A percentile compares a stretch with the other conserved stretches of the same genome.
phyloP scores from a whole-genome alignment of 2,888 invertebrate genomes.

The Oligia strigilis region DNA sequence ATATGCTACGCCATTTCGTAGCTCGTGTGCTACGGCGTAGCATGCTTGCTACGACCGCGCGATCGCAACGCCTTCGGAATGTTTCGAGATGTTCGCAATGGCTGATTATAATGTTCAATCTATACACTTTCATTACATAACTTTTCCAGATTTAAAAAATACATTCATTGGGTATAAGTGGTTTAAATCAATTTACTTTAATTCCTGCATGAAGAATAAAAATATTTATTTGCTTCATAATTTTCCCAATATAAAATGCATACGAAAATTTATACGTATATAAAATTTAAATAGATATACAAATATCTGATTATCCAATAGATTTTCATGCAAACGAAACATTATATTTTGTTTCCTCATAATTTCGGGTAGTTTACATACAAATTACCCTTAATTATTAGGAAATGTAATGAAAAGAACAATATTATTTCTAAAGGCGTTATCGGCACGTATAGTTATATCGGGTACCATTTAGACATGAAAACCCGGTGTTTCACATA shows the following conservation, averaged over 20 bases:
- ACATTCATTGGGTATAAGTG: neutral
- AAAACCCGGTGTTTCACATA: conserved; percentile 65
- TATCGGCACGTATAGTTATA: conserved; percentile 31
- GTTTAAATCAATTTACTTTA: conserved; percentile 8
- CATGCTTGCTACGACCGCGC: neutral
- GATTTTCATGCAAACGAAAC: conserved; percentile 35
- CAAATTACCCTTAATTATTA: conserved; percentile 21
- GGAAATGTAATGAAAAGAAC: conserved; percentile 9
- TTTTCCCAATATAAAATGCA: conserved; percentile 41
- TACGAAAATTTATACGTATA: conserved; percentile 43
- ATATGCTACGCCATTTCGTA: conserved; percentile 7
- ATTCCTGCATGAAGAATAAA: conserved; percentile 18
- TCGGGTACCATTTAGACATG: conserved; percentile 39
- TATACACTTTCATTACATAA: neutral
- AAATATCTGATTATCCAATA: conserved; percentile 30
- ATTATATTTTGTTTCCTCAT: conserved; percentile 13
- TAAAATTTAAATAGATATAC: conserved; percentile 42
- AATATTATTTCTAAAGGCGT: conserved; percentile 22
- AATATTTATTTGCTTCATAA: conserved; percentile 37
- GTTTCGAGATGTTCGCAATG: neutral
- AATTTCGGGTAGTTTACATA: conserved; percentile 22
- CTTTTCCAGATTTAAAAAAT: neutral
- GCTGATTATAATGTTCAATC: neutral
- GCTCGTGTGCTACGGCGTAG: conserved; percentile 48
- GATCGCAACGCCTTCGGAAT: neutral